Evolutionary conservation across 2,888 invertebrate genomes (phyloP).

Genomic region (Euplexia lucipara): DNA sequence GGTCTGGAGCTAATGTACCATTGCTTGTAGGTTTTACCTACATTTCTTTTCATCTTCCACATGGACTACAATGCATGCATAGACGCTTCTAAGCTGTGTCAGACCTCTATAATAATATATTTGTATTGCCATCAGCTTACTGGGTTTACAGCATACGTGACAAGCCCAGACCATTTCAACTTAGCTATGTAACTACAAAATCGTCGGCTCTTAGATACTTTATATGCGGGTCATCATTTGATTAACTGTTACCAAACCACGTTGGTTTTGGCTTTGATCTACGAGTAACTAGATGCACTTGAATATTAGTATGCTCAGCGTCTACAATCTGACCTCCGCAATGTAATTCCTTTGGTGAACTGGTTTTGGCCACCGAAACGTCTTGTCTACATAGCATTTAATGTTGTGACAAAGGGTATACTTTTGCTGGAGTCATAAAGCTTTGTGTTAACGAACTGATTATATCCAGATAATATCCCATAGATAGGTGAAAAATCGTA

Average conservation of each 20-base stretch:
- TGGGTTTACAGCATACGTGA: not conserved
- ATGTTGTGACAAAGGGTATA: not conserved
- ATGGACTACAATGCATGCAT: no score
- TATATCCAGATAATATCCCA: not conserved
- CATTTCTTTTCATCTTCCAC: not conserved
- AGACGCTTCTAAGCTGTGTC: not conserved
- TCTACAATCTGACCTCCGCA: constrained; percentile 15
- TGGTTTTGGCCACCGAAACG: not conserved
- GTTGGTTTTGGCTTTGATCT: constrained; percentile 32
- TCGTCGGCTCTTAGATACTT: constrained; percentile 15
- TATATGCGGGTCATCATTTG: constrained; percentile 46
- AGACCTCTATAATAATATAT: not conserved
- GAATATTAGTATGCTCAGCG: constrained; percentile 28
- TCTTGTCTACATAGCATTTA: not conserved
- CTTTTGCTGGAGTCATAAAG: not conserved
- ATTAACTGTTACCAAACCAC: constrained; percentile 43
- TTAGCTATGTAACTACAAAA: constrained; percentile 13
- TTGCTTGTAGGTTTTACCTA: no score
- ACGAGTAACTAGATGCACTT: constrained; percentile 23
- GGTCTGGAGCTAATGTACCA: not conserved
- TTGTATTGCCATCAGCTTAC: not conserved
- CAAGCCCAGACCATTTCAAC: constrained; percentile 3
- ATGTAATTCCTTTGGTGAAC: constrained; percentile 18
- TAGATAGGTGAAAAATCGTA: not conserved
- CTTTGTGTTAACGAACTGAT: not conserved